phyloP scores from a whole-genome alignment of 2,888 invertebrate species.

The Eupithecia subfuscata region DNA sequence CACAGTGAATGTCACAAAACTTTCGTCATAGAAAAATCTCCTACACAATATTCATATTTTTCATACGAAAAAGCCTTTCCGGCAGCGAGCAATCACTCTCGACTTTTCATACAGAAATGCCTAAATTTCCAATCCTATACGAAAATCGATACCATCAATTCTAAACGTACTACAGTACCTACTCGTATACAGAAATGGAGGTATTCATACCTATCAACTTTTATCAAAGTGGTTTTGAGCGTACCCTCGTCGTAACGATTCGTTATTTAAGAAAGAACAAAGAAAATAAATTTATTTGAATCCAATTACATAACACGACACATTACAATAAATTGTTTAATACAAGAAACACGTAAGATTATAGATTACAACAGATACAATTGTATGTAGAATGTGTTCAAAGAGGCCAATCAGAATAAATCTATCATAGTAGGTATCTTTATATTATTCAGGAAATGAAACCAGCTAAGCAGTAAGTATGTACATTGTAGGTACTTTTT shows the following conservation, averaged over 20 bases:
- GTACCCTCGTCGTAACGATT: not conserved
- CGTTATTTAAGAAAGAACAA: too few species aligned
- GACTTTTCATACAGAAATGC: constrained; percentile 22
- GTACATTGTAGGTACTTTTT: too few species aligned
- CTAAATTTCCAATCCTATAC: constrained; percentile 24
- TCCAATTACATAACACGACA: too few species aligned
- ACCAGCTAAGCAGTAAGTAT: too few species aligned
- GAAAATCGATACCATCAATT: constrained; percentile 32
- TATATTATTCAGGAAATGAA: too few species aligned
- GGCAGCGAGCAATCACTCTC: constrained; percentile 7
- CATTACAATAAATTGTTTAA: too few species aligned
- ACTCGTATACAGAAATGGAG: not conserved
- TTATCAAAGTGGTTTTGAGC: not conserved
- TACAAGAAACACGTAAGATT: too few species aligned
- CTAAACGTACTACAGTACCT: not conserved
- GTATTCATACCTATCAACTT: not conserved
- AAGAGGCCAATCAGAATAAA: not conserved
- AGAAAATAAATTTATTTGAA: too few species aligned
- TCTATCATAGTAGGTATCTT: not conserved
- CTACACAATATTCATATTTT: constrained; percentile 20
- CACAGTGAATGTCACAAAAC: constrained; percentile 4
- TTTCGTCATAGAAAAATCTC: not conserved
- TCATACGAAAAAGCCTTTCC: constrained; percentile 20
- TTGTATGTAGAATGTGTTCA: too few species aligned
- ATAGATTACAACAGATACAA: too few species aligned